A percentile compares a stretch with the other conserved stretches of the same genome.
Conservation (phyloP, 2,888 invertebrate species). For the Malthinus flaveolus region DNA sequence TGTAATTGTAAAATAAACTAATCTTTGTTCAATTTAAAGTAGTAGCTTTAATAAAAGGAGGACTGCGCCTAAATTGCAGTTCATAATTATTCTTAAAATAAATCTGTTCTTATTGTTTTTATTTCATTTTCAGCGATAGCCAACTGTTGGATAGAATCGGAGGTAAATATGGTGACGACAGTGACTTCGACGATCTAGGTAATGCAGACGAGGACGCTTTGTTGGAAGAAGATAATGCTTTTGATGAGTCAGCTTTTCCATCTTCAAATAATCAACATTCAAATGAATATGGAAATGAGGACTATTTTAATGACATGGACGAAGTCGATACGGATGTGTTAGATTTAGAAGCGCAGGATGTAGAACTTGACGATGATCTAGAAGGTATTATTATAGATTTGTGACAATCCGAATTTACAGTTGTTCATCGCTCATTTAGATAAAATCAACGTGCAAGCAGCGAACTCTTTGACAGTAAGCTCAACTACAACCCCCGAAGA, state of each 20-base stretch:
- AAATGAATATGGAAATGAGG: slow-evolving; percentile 36
- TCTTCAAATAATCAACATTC: slow-evolving; percentile 1
- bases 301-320: slow-evolving; percentile 24
- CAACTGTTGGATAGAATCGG: slow-evolving; percentile 47
- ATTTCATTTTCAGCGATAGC: slow-evolving; percentile 41
- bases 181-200: slow-evolving; percentile 54
- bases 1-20: background rate
- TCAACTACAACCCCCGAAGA: slow-evolving; percentile 16
- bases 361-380: slow-evolving; percentile 20
- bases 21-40: too few relatives aligned
- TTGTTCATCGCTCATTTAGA: background rate
- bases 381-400: slow-evolving; percentile 12
- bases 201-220: slow-evolving; percentile 57
- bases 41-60: background rate
- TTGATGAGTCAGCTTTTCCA: slow-evolving; percentile 25
- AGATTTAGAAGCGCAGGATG: slow-evolving; percentile 26
- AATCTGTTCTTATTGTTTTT: background rate
- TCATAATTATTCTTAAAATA: background rate
- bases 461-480: slow-evolving; percentile 15
- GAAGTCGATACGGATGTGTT: slow-evolving; percentile 24
- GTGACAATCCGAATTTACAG: too few relatives aligned
- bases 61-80: background rate
- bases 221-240: slow-evolving; percentile 48
- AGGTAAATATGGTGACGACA: slow-evolving; percentile 48
- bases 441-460: background rate